A percentile compares a stretch with the other conserved stretches of the same genome.
These are phyloP conservation scores for Drosophila arawakana DNA, from an alignment of 1,140 invertebrate species.

Conservation along the genomic window DNA sequence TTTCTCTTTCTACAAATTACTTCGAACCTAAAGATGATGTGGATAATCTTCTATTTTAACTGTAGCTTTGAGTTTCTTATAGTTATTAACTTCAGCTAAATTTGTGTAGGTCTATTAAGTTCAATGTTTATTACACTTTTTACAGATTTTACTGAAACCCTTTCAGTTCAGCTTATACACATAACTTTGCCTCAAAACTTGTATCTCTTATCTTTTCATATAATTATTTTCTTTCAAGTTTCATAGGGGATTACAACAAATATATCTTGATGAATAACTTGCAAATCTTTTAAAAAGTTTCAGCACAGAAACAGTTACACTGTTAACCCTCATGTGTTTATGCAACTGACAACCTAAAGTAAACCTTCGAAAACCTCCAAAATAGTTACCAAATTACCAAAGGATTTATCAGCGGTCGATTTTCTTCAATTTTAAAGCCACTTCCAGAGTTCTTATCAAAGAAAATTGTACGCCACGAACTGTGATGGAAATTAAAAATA, in stretches of 20 bases:
- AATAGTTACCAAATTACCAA: background rate
- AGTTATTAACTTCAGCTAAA: no score
- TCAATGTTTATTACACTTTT: background rate
- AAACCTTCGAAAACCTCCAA: background rate
- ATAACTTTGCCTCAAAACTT: no score
- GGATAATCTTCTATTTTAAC: no score
- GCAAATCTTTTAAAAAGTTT: background rate
- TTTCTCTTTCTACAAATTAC: no score
- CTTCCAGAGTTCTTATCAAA: slow-evolving; percentile 18
- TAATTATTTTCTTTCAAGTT: background rate
- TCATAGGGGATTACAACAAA: no score
- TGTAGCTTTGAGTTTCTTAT: no score
- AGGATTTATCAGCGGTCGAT: slow-evolving; percentile 8
- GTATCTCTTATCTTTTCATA: no score
- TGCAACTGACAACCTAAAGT: background rate
- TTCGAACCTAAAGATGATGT: no score
- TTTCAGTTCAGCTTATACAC: no score
- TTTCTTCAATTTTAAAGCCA: slow-evolving; percentile 13
- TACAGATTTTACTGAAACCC: background rate
- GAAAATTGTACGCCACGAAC: slow-evolving; percentile 11
- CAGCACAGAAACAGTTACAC: no score
- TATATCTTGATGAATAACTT: background rate
- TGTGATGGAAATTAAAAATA: slow-evolving; percentile 73
- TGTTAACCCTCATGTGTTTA: background rate
- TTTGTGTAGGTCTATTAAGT: no score